Percentiles rank a stretch among this genome's conserved stretches.
phyloP scores from a whole-genome alignment of 2,797 vertebrate species.

The Molossus molossus region DNA sequence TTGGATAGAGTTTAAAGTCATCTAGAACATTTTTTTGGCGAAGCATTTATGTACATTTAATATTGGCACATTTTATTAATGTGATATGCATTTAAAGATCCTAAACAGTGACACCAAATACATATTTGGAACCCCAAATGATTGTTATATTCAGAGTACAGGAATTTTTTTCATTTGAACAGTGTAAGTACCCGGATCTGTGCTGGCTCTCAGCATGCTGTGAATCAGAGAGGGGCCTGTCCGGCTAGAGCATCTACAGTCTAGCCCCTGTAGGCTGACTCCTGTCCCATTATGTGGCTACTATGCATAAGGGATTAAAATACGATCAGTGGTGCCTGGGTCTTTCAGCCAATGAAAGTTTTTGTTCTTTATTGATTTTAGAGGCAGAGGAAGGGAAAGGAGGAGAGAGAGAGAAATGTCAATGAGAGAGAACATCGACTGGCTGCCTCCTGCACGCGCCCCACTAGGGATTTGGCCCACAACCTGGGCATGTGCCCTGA shows the following conservation, averaged over 20 bases:
- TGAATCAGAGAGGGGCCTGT: neutral
- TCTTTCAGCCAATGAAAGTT: conserved; percentile 5
- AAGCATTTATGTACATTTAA: neutral
- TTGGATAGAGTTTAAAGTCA: neutral
- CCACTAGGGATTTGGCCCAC: no score
- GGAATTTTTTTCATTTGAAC: neutral
- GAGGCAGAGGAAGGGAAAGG: no score
- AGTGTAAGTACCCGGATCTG: neutral
- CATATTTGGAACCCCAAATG: neutral
- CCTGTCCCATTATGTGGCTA: neutral
- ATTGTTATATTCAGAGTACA: neutral
- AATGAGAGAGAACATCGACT: no score
- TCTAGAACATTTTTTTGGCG: neutral
- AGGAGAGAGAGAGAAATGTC: no score
- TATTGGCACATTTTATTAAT: neutral
- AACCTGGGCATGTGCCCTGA: no score
- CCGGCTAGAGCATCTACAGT: neutral
- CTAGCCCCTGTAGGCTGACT: neutral
- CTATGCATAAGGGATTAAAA: neutral
- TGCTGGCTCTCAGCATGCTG: neutral
- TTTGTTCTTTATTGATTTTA: neutral
- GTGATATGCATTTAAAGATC: neutral
- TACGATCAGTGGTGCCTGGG: neutral
- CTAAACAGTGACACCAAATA: neutral
- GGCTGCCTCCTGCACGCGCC: no score